Base-by-base conservation (phyloP, 1,140 invertebrate species). In the Atta texana region DNA sequence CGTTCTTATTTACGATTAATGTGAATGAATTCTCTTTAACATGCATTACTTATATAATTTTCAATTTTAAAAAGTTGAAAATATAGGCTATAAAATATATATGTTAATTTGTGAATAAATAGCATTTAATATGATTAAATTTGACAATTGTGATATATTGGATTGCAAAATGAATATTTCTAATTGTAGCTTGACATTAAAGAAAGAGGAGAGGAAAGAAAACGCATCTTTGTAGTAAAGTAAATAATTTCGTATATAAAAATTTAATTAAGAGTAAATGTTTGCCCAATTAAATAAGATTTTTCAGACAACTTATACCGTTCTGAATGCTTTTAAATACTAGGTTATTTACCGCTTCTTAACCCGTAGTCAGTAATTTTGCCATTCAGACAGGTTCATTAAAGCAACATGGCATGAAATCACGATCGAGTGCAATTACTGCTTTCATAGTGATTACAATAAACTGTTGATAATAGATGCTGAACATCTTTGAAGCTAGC, bases 391-490 rank as follows among this genome's bases (percentile, higher is more conserved):
- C 66, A 69, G 66, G 39, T 69, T 69, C n/a, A 49, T 69, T 69
- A 69, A 49, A 24, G 66, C 39, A 49, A 69, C 66, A 69, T 69
- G 34, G 66, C 12, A 69, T 24, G 66, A 49, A 69, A 39, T 69
- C 66, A 69, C 66, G 66, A 69, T 69, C 12, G 66, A 69, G 66
- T 51, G 66, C 39, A 69, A 69, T 69, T 69, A 69, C 66, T 51
- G 21, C 66, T 69, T 69, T 69, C 39, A 69, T 49, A 69, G 21
- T 21, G 14, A 24, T 21, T 69, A 69, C 66, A 69, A 69, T 69
- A 14, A 69, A 21, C 34, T 39, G 39, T 49, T 69, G 39, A 69
- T 49, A 69, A 69, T 69, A 69, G 66, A 49, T 24, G 21, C 39
- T 21, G 49, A 69, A 69, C 39, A 69, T 69, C 66, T 69, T 69